Conservation (phyloP, 2,888 invertebrate species). For the Allolobophora icterica region DNA sequence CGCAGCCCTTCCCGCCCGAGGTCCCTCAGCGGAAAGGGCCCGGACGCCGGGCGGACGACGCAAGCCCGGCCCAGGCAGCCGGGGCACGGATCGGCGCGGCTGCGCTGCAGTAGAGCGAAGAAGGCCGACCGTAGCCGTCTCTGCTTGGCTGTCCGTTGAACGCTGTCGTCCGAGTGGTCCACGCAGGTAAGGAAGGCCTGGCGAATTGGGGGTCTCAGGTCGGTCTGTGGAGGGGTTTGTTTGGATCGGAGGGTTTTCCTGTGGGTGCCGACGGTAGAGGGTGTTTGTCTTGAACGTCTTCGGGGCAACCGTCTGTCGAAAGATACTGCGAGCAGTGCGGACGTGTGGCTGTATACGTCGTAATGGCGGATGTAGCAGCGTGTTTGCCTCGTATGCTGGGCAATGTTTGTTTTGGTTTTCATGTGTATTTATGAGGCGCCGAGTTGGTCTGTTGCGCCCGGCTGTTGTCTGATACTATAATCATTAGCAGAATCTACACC, state of each 20-base stretch:
- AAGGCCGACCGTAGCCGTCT: background rate
- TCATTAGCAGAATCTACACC: background rate
- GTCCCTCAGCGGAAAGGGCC: background rate
- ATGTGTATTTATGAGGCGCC: background rate
- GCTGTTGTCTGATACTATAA: background rate
- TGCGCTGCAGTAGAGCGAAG: background rate
- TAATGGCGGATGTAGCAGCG: slow-evolving; percentile 17
- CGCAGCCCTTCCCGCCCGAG: too few species aligned
- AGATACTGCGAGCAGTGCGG: background rate
- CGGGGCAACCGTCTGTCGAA: background rate
- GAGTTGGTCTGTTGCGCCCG: background rate
- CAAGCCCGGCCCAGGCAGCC: background rate
- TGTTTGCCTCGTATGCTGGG: background rate
- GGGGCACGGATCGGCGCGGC: background rate
- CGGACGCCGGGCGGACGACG: background rate
- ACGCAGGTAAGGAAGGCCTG: background rate
- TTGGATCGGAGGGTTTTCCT: background rate
- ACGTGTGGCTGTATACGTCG: background rate
- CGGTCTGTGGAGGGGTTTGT: background rate
- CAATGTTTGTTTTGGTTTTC: slow-evolving; percentile 2
- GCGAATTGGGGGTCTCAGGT: background rate
- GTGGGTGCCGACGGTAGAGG: background rate
- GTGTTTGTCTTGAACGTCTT: background rate
- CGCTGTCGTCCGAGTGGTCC: background rate
- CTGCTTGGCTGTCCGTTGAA: background rate